Evolutionary conservation across 2,797 vertebrate species (phyloP).

Genomic region (Intellagama lesueurii): DNA sequence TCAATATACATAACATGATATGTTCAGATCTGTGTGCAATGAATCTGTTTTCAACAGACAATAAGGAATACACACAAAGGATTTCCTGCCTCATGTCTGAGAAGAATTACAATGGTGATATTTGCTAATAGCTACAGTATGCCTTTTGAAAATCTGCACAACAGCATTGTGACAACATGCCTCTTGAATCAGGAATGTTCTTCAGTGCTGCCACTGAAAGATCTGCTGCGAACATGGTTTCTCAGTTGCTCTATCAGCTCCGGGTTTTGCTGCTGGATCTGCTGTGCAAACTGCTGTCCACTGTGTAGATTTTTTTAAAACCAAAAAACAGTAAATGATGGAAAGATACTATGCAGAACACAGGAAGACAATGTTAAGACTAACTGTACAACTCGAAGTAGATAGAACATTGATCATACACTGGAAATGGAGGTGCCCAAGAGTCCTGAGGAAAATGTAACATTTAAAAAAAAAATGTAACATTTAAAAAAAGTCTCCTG

Average conservation of each 20-base stretch:
- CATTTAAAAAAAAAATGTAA: background rate
- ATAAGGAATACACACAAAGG: constrained; percentile 71
- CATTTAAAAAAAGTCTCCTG: background rate
- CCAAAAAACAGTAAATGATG: constrained; percentile 32
- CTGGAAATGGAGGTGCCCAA: background rate
- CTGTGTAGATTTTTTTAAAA: constrained; percentile 75
- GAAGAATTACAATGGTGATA: constrained; percentile 74
- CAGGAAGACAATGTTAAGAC: background rate
- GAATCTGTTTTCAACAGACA: constrained; percentile 76
- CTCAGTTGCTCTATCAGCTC: constrained; percentile 97
- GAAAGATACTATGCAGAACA: background rate
- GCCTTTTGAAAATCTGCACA: constrained; percentile 60
- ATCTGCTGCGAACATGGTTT: constrained; percentile 96
- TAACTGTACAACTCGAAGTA: background rate
- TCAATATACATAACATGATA: constrained; percentile 66
- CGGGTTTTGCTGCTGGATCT: constrained; percentile 99
- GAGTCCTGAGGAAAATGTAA: background rate
- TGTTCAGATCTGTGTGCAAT: constrained; percentile 75
- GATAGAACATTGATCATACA: background rate
- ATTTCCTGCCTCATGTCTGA: constrained; percentile 73
- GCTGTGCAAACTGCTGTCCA: constrained; percentile 97
- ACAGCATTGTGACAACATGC: constrained; percentile 35
- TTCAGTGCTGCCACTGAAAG: constrained; percentile 94
- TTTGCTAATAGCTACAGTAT: constrained; percentile 76
- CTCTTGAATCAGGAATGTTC: constrained; percentile 90